phyloP scores from a whole-genome alignment of 2,888 invertebrate genomes.

The Adela reaumurella region DNA sequence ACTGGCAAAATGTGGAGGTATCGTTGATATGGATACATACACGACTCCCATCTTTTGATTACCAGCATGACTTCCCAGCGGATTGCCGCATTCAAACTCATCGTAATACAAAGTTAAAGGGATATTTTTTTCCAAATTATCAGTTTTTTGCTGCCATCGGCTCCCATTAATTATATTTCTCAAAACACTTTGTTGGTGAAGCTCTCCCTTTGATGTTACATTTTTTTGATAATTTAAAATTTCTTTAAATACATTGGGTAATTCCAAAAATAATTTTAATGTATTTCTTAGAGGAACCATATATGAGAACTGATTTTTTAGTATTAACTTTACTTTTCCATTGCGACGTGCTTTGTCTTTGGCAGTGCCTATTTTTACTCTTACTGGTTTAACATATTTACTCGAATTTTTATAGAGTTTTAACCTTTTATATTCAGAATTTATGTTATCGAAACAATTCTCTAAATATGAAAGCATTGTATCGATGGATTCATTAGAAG shows the following conservation, averaged over 20 bases:
- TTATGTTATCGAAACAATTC: no score
- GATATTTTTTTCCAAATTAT: slow-evolving; percentile 6
- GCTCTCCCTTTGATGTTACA: neutral
- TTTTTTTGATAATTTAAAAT: neutral
- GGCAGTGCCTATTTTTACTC: neutral
- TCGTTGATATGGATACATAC: slow-evolving; percentile 13
- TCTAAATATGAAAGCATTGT: no score
- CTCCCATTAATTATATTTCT: slow-evolving; percentile 8
- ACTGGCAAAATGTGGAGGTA: slow-evolving; percentile 13
- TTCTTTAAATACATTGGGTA: neutral
- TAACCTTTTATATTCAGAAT: slow-evolving; percentile 1
- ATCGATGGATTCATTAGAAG: no score
- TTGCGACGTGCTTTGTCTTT: neutral
- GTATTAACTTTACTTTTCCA: neutral
- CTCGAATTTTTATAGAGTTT: slow-evolving; percentile 1
- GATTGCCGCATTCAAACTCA: slow-evolving; percentile 17
- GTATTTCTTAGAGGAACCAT: slow-evolving; percentile 1
- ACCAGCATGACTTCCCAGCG: slow-evolving; percentile 16
- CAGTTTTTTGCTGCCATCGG: slow-evolving; percentile 5
- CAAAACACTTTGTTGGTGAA: neutral
- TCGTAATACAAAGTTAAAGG: slow-evolving; percentile 15
- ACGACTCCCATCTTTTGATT: slow-evolving; percentile 16
- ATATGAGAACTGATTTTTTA: neutral
- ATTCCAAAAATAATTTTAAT: slow-evolving; percentile 1
- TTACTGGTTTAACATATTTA: neutral